Base-by-base conservation (phyloP, 2,113 vertebrate genomes). In the Elephantulus edwardii region DNA sequence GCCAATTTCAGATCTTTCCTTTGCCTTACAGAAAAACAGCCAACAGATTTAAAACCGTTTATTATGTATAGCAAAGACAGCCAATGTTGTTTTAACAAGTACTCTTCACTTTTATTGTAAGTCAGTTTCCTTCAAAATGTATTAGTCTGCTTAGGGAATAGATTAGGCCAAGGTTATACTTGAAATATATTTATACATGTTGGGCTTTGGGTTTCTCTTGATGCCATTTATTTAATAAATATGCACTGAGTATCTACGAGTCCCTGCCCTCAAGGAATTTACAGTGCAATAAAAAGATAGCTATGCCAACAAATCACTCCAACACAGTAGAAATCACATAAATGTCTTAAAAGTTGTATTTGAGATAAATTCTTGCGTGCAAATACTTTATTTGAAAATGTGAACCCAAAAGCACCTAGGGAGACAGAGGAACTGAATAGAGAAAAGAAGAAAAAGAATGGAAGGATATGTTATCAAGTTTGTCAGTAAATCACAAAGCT, bases 291-390 rank as follows among this genome's bases (percentile, higher is more conserved):
- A 50, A 20, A 3, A 22, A 83, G 17, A 75, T 88, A 79, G 30
- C 0, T 2, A 86, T 44, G 54, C 20, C 6, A 38, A 72, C 24
- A 72, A 72, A 79, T 44, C 86, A 64, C 58, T 62, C 22, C 60
- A 86, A 26, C n/a, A 85, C 8, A n/a, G 35, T 48, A n/a, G 26
- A 46, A 79, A 79, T 88, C 30, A 33, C 19, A 0, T 40, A 44
- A 38, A 80, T 28, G n/a, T 66, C 5, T 66, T 60, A 60, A 89
- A 58, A 1, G n/a, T n/a, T 60, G 42, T 48, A 20, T 54, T 54
- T 86, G 56, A 75, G 35, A 79, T 89, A 89, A 95, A 62, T 7
- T 26, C 12, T 91, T 89, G 26, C 3, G 70, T 35, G 13, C 5
- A 66, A 1, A 6, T 26, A 4, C 30, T 44, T 81, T 88, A 35